Percentiles rank a stretch among this genome's conserved stretches.
Evolutionary conservation across 1,140 invertebrate genomes (phyloP).

Genomic region (Meloidogyne floridensis): DNA sequence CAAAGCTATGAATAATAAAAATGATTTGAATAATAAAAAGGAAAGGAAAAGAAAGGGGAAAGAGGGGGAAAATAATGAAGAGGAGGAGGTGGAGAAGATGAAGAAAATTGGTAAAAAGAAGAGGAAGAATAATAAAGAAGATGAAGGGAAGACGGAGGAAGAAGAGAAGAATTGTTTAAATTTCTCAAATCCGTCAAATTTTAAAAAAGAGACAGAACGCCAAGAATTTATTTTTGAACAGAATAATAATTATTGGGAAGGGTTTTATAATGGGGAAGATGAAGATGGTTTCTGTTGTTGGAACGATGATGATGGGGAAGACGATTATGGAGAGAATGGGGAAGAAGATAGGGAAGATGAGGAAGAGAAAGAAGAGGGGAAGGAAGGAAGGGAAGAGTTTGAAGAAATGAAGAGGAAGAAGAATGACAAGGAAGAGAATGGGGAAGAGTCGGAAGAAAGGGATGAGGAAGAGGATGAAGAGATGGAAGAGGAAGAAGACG

Average conservation of each 20-base stretch:
- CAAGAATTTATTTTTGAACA: not conserved
- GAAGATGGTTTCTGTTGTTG: not conserved
- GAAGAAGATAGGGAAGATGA: not conserved
- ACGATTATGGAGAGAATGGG: not conserved
- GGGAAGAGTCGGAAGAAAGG: not conserved
- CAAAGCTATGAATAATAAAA: not conserved
- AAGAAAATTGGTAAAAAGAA: not conserved
- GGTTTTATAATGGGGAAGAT: not conserved
- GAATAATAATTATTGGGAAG: not conserved
- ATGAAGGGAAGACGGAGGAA: too few relatives aligned
- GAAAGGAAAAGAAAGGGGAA: not conserved
- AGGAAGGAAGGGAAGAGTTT: not conserved
- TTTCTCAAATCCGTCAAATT: not conserved
- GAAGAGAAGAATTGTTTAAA: not conserved
- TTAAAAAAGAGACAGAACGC: not conserved
- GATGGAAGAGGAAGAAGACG: not conserved
- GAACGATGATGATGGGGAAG: not conserved
- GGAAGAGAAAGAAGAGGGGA: not conserved
- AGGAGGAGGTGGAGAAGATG: not conserved
- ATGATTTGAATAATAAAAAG: not conserved
- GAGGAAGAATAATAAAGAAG: not conserved
- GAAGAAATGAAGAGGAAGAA: not conserved
- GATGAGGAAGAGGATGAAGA: not conserved
- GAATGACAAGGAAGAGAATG: not conserved
- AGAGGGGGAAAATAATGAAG: constrained; percentile 12